Evolutionary conservation across 2,113 vertebrate genomes (phyloP).

Genomic region (Sander vitreus): DNA sequence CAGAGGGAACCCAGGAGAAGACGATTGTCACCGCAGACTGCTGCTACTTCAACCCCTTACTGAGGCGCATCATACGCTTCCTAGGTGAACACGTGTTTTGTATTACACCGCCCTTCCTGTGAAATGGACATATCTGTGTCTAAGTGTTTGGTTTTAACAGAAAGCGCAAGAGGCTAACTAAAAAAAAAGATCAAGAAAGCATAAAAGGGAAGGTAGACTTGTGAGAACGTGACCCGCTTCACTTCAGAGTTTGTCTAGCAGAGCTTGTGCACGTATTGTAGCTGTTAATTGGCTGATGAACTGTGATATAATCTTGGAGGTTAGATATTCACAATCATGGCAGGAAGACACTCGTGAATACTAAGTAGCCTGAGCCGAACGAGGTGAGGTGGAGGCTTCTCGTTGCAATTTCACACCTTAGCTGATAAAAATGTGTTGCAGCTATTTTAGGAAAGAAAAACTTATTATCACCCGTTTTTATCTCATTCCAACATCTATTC

Average conservation of each 20-base stretch:
- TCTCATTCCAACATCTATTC: neutral
- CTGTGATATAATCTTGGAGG: slow-evolving; percentile 26
- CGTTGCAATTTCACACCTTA: slow-evolving; percentile 59
- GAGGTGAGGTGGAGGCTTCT: slow-evolving; percentile 41
- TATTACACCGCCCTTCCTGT: neutral
- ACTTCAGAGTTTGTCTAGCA: neutral
- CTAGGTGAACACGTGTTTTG: slow-evolving; percentile 79
- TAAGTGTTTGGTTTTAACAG: neutral
- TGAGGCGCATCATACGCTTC: slow-evolving; percentile 91
- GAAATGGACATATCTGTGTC: neutral
- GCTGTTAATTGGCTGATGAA: slow-evolving; percentile 53
- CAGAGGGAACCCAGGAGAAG: slow-evolving; percentile 85
- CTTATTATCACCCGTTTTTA: slow-evolving; percentile 23
- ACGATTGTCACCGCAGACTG: slow-evolving; percentile 92
- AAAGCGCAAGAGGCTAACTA: neutral
- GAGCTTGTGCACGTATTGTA: neutral
- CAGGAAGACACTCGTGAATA: slow-evolving; percentile 52
- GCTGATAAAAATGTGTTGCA: slow-evolving; percentile 62
- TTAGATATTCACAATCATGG: slow-evolving; percentile 25
- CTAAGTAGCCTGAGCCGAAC: slow-evolving; percentile 42
- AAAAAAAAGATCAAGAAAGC: neutral
- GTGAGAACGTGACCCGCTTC: slow-evolving; percentile 19
- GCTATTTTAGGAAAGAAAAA: slow-evolving; percentile 53
- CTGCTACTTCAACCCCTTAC: slow-evolving; percentile 92
- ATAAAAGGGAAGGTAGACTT: slow-evolving; percentile 9